Percentiles rank a stretch among this genome's conserved stretches.
Conservation (phyloP, 2,113 vertebrate genomes). For the Agapornis roseicollis region DNA sequence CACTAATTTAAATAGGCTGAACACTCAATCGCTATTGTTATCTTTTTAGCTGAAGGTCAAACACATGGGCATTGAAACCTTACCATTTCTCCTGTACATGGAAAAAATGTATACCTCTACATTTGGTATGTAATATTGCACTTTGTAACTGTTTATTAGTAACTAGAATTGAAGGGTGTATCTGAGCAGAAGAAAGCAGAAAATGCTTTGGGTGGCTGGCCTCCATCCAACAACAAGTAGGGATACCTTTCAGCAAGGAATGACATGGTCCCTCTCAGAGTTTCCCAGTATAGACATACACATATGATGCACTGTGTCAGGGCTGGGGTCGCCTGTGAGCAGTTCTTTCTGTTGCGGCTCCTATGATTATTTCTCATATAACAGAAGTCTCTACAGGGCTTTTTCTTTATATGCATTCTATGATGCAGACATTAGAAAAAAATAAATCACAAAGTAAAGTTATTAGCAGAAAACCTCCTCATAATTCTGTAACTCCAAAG, state of each 20-base stretch:
- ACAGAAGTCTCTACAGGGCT: neutral
- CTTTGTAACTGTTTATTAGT: neutral
- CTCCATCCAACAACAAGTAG: neutral
- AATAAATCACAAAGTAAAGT: neutral
- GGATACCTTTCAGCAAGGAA: neutral
- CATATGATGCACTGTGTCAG: neutral
- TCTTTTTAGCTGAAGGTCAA: neutral
- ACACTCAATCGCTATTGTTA: constrained; percentile 4
- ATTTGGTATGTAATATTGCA: neutral
- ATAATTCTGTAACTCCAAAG: neutral
- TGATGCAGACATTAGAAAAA: neutral
- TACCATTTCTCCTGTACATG: neutral
- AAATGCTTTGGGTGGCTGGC: neutral
- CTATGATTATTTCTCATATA: neutral
- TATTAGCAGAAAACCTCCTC: neutral
- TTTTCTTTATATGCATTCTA: neutral
- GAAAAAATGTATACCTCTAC: neutral
- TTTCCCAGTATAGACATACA: neutral
- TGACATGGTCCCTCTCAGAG: neutral
- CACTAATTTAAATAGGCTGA: constrained; percentile 46
- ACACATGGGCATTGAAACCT: neutral
- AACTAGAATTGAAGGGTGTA: neutral
- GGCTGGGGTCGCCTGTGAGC: neutral
- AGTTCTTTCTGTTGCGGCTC: neutral
- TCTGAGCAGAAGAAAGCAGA: neutral